Conservation (phyloP, 2,113 vertebrate species). For the Anas platyrhynchos region DNA sequence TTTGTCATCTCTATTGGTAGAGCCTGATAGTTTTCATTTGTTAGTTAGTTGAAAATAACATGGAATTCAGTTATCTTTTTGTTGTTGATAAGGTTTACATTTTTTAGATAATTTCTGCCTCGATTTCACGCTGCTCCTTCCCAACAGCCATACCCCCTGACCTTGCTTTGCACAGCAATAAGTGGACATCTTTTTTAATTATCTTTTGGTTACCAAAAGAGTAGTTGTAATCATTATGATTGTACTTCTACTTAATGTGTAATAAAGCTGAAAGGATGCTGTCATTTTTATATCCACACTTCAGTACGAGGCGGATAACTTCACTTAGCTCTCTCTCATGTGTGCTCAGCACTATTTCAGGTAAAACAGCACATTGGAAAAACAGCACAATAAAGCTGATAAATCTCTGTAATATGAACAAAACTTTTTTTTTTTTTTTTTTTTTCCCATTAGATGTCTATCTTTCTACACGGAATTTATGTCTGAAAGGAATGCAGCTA, state of each 20-base stretch:
- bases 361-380: background rate
- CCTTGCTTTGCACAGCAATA: background rate
- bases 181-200: background rate
- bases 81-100: slow-evolving; percentile 21
- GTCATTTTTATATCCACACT: background rate
- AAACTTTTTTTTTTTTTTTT: background rate
- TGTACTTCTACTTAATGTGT: background rate
- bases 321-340: background rate
- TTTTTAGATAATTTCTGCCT: background rate
- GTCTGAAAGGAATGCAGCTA: slow-evolving; percentile 20
- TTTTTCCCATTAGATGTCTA: background rate
- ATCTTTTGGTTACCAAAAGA: background rate
- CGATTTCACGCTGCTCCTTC: background rate
- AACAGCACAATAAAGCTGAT: background rate
- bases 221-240: background rate
- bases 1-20: slow-evolving; percentile 9
- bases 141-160: background rate
- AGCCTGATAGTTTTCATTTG: background rate
- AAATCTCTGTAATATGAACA: background rate
- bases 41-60: slow-evolving; percentile 12
- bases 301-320: background rate
- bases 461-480: background rate
- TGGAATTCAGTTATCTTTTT: slow-evolving; percentile 22
- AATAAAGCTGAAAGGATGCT: background rate
- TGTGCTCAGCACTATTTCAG: background rate